A percentile compares a stretch with the other conserved stretches of the same genome.
Conservation (phyloP, 2,888 invertebrate species). For the Bhutanitis thaidina region DNA sequence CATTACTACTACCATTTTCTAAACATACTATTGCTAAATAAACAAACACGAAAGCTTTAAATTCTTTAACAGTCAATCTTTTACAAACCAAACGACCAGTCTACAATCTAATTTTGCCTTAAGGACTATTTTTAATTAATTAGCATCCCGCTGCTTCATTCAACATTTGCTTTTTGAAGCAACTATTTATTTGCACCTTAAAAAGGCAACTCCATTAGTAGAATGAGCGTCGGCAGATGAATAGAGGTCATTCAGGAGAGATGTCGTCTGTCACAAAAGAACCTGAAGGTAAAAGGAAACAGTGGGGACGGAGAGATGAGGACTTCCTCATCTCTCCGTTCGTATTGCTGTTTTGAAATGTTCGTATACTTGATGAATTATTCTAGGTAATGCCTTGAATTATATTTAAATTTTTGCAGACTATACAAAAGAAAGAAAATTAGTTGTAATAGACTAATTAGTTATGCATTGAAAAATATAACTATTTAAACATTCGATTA, state of each 20-base stretch:
- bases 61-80: too few species aligned
- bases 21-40: too few species aligned
- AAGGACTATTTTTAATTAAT: slow-evolving; percentile 52
- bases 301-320: slow-evolving; percentile 25
- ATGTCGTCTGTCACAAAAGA: slow-evolving; percentile 55
- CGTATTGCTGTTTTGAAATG: slow-evolving; percentile 16
- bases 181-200: slow-evolving; percentile 64
- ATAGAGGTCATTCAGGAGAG: slow-evolving; percentile 65
- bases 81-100: slow-evolving; percentile 6
- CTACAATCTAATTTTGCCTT: slow-evolving; percentile 17
- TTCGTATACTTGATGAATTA: slow-evolving; percentile 2
- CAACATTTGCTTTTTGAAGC: slow-evolving; percentile 41
- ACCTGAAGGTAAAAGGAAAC: slow-evolving; percentile 36
- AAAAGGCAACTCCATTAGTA: slow-evolving; percentile 74
- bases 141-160: slow-evolving; percentile 44
- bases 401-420: too few species aligned
- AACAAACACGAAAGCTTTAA: too few species aligned
- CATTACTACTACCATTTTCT: too few species aligned
- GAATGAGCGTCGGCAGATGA: slow-evolving; percentile 65
- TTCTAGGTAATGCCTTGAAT: too few species aligned
- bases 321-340: slow-evolving; percentile 24
- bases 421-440: too few species aligned
- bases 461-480: too few species aligned
- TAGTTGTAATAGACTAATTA: too few species aligned
- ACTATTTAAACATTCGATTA: too few species aligned